Percentiles rank a stretch among this genome's conserved stretches.
Evolutionary conservation across 2,113 vertebrate species (phyloP).

Genomic region (Tragelaphus strepsiceros): DNA sequence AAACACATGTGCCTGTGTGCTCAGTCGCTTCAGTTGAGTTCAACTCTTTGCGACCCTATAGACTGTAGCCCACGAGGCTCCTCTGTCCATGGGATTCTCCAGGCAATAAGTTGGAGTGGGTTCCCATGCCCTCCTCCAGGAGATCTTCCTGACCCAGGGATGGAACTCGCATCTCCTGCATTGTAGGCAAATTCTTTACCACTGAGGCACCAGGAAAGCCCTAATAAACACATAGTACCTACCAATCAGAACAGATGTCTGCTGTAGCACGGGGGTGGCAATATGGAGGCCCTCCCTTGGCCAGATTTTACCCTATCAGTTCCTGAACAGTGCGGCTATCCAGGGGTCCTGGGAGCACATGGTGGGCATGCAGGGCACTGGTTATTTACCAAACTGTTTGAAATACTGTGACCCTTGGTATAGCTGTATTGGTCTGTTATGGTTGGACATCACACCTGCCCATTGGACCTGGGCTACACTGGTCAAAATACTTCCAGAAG

Average conservation of each 20-base stretch:
- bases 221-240: background rate
- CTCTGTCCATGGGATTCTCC: background rate
- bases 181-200: background rate
- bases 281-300: background rate
- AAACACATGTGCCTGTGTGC: background rate
- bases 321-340: background rate
- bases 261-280: background rate
- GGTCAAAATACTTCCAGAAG: background rate
- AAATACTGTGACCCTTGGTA: background rate
- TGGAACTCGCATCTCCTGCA: background rate
- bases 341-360: background rate
- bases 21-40: rapidly evolving
- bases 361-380: background rate
- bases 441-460: background rate
- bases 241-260: background rate
- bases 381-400: background rate
- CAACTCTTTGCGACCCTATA: background rate
- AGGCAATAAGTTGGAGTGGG: background rate
- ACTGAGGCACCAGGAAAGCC: background rate
- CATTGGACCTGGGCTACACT: background rate
- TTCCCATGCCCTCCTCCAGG: background rate
- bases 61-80: background rate
- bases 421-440: background rate
- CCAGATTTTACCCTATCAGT: background rate
- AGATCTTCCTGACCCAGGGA: background rate